Base-by-base conservation (phyloP, 2,797 vertebrate species). In the Xiphophorus birchmanni region DNA sequence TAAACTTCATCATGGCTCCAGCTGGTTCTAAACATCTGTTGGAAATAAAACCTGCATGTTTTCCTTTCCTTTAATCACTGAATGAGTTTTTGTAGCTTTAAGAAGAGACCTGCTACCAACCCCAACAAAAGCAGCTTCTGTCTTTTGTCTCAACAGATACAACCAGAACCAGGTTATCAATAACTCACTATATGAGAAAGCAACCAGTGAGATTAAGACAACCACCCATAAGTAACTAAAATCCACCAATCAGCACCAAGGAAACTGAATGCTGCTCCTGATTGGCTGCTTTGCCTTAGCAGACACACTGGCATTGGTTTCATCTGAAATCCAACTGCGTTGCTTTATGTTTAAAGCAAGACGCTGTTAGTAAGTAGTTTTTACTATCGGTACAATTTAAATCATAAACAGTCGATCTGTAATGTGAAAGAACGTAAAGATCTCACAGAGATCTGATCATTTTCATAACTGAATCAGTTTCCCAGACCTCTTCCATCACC, bases 401-500 rank as follows among this genome's bases (percentile, higher is more conserved):
- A 60, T 17, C 58, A 35, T 17, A 8, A 29, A n/a, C 11, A 5
- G n/a, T 58, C 1, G 1, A 13, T 13, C 26, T 63, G n/a, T 65
- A 65, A 65, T 21, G 60, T 65, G 32, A 26, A 11, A n/a, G 32
- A 29, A 78, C 4, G 54, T 40, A 5, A 35, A 52, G 10, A 54
- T 67, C 11, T 26, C 8, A 26, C 48, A 71, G n/a, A 79, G 75
- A 85, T 86, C 65, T 77, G 56, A 69, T 87, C 78, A 77, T 79
- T 87, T 89, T 86, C 74, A 89, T 87, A 74, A 81, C 17, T 35
- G 48, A 90, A 86, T 82, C 80, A 48, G 80, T 90, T 81, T 79
- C 78, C 82, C 52, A 67, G 76, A 65, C 75, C 76, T 79, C 75
- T 89, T 93, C 92, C 80, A 82, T 94, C 92, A 94, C 82, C 86